These are phyloP conservation scores for Sepioteuthis lessoniana DNA, from an alignment of 2,888 invertebrate genomes.

Conservation along the genomic window DNA sequence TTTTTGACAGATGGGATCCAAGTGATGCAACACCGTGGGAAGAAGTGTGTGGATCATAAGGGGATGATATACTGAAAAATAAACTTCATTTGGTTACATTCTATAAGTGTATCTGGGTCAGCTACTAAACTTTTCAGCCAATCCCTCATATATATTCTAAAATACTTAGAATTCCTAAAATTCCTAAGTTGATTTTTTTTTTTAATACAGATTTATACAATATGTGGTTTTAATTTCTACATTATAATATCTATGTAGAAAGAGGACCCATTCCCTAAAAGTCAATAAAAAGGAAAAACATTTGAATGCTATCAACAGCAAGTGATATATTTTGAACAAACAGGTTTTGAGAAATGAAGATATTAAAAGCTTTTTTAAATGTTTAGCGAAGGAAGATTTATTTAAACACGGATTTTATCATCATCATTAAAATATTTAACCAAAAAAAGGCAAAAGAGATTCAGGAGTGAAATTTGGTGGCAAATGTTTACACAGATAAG, in stretches of 20 bases:
- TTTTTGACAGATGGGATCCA: no score
- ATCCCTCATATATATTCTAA: not conserved
- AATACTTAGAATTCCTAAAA: no score
- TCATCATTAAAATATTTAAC: not conserved
- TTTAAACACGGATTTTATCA: not conserved
- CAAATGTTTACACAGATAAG: not conserved
- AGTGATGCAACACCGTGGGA: no score
- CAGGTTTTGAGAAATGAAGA: not conserved
- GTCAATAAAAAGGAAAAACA: not conserved
- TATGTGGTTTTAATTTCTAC: no score
- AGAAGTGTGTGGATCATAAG: no score
- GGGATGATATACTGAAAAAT: no score
- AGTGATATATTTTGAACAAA: not conserved
- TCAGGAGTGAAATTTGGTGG: not conserved
- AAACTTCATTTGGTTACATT: not conserved
- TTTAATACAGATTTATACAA: no score
- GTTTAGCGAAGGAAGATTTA: not conserved
- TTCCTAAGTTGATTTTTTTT: no score
- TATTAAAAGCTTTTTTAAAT: not conserved
- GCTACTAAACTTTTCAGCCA: no score
- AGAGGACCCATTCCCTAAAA: no score
- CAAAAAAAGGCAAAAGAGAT: not conserved
- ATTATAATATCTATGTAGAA: no score
- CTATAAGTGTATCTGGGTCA: conserved; percentile 15
- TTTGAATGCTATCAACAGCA: not conserved